Evolutionary conservation across 1,140 invertebrate species (phyloP), one percentile per base, ranked within the genome.

Genomic region (Doryteuthis pealeii): DNA sequence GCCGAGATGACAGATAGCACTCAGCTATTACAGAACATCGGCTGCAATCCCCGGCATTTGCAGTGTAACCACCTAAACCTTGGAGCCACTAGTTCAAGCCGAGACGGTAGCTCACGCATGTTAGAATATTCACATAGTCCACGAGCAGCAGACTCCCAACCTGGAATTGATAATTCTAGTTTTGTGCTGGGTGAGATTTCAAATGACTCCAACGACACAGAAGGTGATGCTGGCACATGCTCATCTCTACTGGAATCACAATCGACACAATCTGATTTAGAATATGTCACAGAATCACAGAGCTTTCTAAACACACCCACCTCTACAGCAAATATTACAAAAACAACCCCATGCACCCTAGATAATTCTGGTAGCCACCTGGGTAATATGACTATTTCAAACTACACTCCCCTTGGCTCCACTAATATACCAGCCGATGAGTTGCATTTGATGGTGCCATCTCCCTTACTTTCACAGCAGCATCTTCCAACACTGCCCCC

Each of bases 151-250:
- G 4, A 65, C 58, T 28, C 69, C 10, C 70, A 76, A 26, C 79
- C 79, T 22, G 79, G 79, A 30, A 79, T 81, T 70, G 79, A 81
- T 68, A 81, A 81, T 73, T 79, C 77, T 32, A 81, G 79, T 74
- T 81, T 81, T 75, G 79, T 79, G 26, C 28, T 81, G 15, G 79
- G 77, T 4, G 79, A 81, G 62, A 74, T n/a, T 40, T 65, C 68
- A n/a, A 49, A 54, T 28, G 45, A 71, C 18, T 49, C 28, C 4
- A 31, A 49, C 28, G 45, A 54, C 49, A 49, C 22, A 43, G 35
- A 71, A n/a, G 15, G 22, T 49, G n/a, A 5, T 40, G 33, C 12
- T 33, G 69, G 40, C n/a, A 49, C 70, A 12, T 4, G 28, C 14
- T 49, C 40, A 30, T 49, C 35, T 71, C 28, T 3, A 6, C 45